Conservation (phyloP, 2,888 invertebrate genomes). For the Entomobrya proxima region DNA sequence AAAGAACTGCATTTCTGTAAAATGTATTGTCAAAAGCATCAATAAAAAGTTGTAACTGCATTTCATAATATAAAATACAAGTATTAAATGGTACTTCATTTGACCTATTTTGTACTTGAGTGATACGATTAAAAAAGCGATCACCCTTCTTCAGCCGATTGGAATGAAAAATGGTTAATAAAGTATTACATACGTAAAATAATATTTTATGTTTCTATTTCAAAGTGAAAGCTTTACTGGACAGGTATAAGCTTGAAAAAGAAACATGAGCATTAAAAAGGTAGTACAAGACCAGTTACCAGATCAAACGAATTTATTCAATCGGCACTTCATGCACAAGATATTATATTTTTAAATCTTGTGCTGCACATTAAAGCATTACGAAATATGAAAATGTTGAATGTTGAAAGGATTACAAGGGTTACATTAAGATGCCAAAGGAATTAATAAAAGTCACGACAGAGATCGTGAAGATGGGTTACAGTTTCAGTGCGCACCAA, state of each 20-base stretch:
- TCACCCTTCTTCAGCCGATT: background rate
- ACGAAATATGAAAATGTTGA: too few species aligned
- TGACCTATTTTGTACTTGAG: background rate
- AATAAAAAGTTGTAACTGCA: too few species aligned
- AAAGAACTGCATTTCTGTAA: too few species aligned
- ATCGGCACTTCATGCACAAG: background rate
- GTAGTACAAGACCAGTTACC: background rate
- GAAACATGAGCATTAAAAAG: background rate
- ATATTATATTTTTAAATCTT: background rate
- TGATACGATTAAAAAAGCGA: background rate
- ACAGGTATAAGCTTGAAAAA: background rate
- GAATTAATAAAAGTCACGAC: constrained; percentile 74
- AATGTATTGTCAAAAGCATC: too few species aligned
- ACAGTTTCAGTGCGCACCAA: constrained; percentile 24
- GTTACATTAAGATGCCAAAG: constrained; percentile 68
- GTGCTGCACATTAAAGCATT: background rate
- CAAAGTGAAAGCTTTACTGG: background rate
- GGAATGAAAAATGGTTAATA: background rate
- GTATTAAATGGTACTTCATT: too few species aligned
- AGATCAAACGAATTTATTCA: background rate
- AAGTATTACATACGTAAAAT: background rate
- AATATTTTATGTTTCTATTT: too few species aligned
- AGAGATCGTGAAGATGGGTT: constrained; percentile 64
- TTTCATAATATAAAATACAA: too few species aligned
- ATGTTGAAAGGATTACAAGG: constrained; percentile 70